A percentile compares a stretch with the other conserved stretches of the same genome.
phyloP scores from a whole-genome alignment of 2,888 invertebrate species.

The Platycheirus rosarum region DNA sequence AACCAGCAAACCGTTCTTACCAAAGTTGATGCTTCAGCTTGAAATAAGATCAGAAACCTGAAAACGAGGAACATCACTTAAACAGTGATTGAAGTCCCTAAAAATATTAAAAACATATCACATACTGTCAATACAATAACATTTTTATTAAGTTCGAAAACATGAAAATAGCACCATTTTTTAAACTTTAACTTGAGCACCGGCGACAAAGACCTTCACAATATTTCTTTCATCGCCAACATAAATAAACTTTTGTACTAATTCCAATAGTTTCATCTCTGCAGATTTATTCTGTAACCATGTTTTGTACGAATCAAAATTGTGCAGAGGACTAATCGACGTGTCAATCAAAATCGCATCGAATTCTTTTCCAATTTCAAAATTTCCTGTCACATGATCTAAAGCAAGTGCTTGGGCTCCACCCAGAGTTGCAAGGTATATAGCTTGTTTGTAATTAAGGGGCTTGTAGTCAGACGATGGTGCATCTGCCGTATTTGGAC shows the following conservation, averaged over 20 bases:
- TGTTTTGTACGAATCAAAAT: slow-evolving; percentile 79
- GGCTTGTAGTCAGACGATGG: slow-evolving; percentile 80
- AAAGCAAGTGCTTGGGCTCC: slow-evolving; percentile 92
- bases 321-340: slow-evolving; percentile 84
- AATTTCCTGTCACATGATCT: slow-evolving; percentile 90
- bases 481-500: not conserved
- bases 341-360: slow-evolving; percentile 92
- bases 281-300: slow-evolving; percentile 75
- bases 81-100: too few species aligned
- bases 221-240: slow-evolving; percentile 94
- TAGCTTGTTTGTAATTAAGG: slow-evolving; percentile 89
- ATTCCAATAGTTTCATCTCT: slow-evolving; percentile 84
- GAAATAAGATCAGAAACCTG: too few species aligned
- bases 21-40: too few species aligned
- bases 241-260: slow-evolving; percentile 90
- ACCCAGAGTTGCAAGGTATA: slow-evolving; percentile 93
- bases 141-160: too few species aligned
- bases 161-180: not conserved
- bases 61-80: too few species aligned
- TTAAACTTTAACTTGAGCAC: slow-evolving; percentile 83
- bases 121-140: too few species aligned
- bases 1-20: too few species aligned
- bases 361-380: slow-evolving; percentile 91
- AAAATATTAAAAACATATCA: too few species aligned
- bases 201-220: slow-evolving; percentile 88